A percentile compares a stretch with the other conserved stretches of the same genome.
These are phyloP conservation scores for Dicaeum eximium DNA, from an alignment of 2,113 vertebrate species.

Conservation along the genomic window DNA sequence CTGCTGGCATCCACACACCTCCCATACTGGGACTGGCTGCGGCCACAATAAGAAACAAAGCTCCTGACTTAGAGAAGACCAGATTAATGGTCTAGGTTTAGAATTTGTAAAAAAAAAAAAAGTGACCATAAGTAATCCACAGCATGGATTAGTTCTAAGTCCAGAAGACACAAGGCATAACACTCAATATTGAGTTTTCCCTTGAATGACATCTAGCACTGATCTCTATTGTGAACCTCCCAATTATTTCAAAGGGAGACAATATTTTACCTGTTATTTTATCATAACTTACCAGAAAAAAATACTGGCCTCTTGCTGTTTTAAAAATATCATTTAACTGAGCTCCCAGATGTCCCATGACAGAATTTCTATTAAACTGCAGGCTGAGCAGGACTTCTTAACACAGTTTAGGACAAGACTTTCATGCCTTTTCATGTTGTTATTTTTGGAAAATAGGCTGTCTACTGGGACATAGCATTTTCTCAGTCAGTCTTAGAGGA, in stretches of 20 bases:
- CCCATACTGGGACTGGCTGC: rapidly evolving
- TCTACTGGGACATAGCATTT: neutral
- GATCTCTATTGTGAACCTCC: neutral
- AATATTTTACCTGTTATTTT: neutral
- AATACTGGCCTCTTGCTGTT: neutral
- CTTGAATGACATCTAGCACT: neutral
- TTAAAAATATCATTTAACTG: neutral
- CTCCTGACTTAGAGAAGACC: neutral
- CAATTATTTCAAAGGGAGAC: neutral
- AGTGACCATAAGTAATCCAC: neutral
- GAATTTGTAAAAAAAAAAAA: neutral
- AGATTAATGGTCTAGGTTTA: neutral
- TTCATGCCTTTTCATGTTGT: neutral
- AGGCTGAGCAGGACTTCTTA: neutral
- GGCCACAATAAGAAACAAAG: rapidly evolving
- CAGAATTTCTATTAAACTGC: neutral
- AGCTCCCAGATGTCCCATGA: neutral
- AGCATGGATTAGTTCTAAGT: neutral
- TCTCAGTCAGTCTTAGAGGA: neutral
- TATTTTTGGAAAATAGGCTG: neutral
- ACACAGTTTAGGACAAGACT: neutral
- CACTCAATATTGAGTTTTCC: neutral
- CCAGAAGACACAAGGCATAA: neutral
- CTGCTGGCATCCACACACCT: neutral
- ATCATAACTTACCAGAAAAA: neutral